Evolutionary conservation across 2,888 invertebrate genomes (phyloP).

Genomic region (Caenorhabditis macrosperma): DNA sequence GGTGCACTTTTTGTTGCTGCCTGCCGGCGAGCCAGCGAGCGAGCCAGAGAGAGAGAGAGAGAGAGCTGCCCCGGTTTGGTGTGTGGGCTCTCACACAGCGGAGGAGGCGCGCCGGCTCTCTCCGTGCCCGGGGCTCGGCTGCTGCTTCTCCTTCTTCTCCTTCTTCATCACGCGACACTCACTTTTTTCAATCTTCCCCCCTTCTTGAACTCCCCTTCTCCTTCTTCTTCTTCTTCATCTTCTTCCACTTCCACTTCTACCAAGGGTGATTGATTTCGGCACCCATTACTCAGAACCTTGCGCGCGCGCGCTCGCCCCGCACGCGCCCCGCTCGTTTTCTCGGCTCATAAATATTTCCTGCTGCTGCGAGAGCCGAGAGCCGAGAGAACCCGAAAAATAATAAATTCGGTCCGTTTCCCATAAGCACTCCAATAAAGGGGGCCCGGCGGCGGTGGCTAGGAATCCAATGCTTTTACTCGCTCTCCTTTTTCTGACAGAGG

Average conservation of each 20-base stretch:
- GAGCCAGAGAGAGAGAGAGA: no score
- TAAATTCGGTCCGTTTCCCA: conserved; percentile 39
- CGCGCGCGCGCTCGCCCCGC: no score
- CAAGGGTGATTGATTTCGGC: conserved; percentile 30
- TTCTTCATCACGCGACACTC: not conserved
- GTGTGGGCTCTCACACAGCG: conserved; percentile 16
- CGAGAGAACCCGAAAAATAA: conserved; percentile 41
- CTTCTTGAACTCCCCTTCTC: conserved; percentile 1
- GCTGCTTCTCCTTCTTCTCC: no score
- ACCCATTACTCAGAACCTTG: conserved; percentile 35
- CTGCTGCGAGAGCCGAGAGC: no score
- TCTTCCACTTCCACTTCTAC: no score
- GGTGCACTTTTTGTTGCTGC: conserved; percentile 55
- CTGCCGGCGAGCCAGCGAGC: no score
- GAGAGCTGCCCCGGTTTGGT: conserved; percentile 16
- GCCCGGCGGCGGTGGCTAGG: no score
- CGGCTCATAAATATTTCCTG: conserved; percentile 52
- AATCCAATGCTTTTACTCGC: no score
- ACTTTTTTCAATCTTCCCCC: no score
- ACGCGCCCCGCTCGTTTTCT: conserved; percentile 8
- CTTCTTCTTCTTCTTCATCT: conserved; percentile 9
- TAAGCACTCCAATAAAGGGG: conserved; percentile 46
- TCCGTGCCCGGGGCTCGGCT: no score
- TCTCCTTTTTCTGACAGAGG: not conserved
- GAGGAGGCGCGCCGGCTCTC: no score